Evolutionary conservation across 2,797 vertebrate genomes (phyloP), one percentile per base, ranked within the genome.

Genomic region (Chloroceryle inda): DNA sequence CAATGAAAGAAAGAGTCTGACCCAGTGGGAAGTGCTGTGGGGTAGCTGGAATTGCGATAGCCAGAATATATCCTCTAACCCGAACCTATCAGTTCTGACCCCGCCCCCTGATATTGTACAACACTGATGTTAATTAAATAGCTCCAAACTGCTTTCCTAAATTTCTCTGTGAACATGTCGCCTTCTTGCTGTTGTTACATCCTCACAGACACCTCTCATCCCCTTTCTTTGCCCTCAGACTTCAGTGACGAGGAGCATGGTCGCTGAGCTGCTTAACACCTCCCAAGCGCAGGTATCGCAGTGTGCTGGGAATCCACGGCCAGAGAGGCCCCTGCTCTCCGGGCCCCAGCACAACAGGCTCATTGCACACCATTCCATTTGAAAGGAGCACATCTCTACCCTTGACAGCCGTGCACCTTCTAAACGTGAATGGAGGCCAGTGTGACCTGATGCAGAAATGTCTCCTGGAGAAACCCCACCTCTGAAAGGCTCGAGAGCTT

Each of bases 401-500:
- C 78, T 40, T 74, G 42, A 18, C 13, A 49, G 33, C 49, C 0
- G 0, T 2, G 29, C 29, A 24, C 22, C 33, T 67, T 29, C 38
- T 15, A 9, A 19, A 8, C 2, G 13, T 0, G 9, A 15, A 14
- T 13, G 1, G 49, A 40, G 20, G 8, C 18, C 3, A 7, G 5
- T 1, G 17, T 12, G 40, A 55, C 3, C 16, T 2, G 74, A 38
- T 18, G 58, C 44, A 23, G 6, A 38, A 40, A 45, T 0, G 8
- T 19, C 29, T 55, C 31, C n/a, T 26, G 8, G 38, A 66, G 27
- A 37, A 66, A 47, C 18, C 1, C 8, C 27, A 49, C 5, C 14
- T 53, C 10, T 13, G 63, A 26, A 20, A 26, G 40, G 24, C n/a
- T 26, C 6, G 1, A 5, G 3, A 15, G 61, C 45, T n/a, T 11